Conservation (phyloP, 2,113 vertebrate species). For the Henicopernis longicauda region DNA sequence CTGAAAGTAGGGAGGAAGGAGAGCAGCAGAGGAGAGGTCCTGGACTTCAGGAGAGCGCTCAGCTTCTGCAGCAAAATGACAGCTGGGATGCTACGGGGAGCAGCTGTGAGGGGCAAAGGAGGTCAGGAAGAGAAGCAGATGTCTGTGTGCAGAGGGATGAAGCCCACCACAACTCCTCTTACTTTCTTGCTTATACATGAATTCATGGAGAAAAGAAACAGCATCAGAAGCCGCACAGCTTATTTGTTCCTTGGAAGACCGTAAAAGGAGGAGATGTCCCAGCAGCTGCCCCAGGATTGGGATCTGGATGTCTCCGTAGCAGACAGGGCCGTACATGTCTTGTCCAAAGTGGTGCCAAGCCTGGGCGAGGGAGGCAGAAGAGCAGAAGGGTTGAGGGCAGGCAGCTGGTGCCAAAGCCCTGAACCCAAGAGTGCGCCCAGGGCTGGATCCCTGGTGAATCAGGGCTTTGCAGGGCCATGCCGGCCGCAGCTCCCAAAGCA, state of each 20-base stretch:
- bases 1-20: not conserved
- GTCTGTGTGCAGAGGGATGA: not conserved
- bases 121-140: not conserved
- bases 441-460: not conserved
- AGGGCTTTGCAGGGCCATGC: no score
- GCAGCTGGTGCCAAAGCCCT: not conserved
- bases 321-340: fast-evolving
- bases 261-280: not conserved
- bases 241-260: no score
- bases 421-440: not conserved
- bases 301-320: not conserved
- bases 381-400: no score
- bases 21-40: no score
- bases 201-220: not conserved
- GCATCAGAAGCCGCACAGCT: fast-evolving
- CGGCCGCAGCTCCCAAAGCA: no score
- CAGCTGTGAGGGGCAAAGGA: not conserved
- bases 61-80: no score
- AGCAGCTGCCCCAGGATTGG: not conserved
- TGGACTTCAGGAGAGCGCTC: no score
- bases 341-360: fast-evolving
- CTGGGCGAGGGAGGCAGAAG: not conserved
- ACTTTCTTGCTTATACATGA: not conserved
- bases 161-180: not conserved
- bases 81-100: no score